Evolutionary conservation across 35 echinoderm and acorn worm species (phyloP).

Genomic region (Apostichopus parvimensis): DNA sequence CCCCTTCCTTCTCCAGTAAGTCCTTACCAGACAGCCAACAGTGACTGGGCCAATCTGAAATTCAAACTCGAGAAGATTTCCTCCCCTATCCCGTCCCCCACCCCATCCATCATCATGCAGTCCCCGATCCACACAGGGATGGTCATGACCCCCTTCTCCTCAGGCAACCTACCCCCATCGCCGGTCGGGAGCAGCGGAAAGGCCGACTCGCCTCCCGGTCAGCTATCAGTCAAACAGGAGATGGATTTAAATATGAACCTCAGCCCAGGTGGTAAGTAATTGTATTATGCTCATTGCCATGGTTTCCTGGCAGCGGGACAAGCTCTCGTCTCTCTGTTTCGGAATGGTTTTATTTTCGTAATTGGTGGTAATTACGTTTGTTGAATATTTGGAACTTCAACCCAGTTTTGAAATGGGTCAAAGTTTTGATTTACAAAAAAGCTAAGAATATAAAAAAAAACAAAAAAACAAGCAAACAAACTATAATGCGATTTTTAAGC

Average conservation of each 20-base stretch:
- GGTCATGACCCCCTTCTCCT: slow-evolving; percentile 31
- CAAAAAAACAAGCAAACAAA: no score
- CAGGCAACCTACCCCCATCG: slow-evolving; percentile 15
- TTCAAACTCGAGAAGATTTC: slow-evolving; percentile 60
- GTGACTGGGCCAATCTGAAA: slow-evolving; percentile 50
- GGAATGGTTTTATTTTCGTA: no score
- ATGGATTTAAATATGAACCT: slow-evolving; percentile 54
- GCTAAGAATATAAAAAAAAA: no score
- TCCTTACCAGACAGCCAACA: slow-evolving; percentile 37
- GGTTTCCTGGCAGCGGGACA: no score
- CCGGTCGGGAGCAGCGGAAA: slow-evolving; percentile 51
- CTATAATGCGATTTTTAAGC: no score
- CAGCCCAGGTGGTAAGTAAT: slow-evolving; percentile 51
- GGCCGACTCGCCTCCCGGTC: slow-evolving; percentile 48
- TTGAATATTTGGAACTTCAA: no score
- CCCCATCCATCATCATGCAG: slow-evolving; percentile 50
- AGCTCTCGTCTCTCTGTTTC: no score
- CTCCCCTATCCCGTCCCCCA: slow-evolving; percentile 36
- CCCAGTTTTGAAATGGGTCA: no score
- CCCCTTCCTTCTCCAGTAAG: slow-evolving; percentile 11
- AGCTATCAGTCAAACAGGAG: slow-evolving; percentile 33
- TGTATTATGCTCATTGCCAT: neutral
- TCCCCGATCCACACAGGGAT: slow-evolving; percentile 49
- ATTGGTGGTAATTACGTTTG: no score
- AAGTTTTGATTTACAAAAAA: no score